Base-by-base conservation (phyloP, 1,140 invertebrate species). In the Nomia melanderi region DNA sequence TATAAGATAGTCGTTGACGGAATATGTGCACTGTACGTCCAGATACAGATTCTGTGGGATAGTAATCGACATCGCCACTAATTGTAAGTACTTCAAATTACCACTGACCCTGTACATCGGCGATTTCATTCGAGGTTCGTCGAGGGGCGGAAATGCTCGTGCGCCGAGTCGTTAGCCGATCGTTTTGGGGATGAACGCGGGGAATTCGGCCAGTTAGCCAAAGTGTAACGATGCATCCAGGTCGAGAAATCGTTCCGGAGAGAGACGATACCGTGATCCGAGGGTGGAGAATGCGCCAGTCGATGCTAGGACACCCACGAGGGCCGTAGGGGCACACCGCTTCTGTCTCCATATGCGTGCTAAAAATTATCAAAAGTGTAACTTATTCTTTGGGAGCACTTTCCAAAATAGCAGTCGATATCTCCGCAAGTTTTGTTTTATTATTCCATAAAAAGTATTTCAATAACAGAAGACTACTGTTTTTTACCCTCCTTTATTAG, bases 221-320 rank as follows among this genome's bases (percentile, higher is more conserved):
- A 86, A 88, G 85, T 85, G 81, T 88, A 88, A 88, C 87, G 87
- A 88, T 87, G 87, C 85, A 85, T 87, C 85, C 81, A 83, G 77
- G 72, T 78, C 79, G 83, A 80, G 83, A 83, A 77, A 85, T 85
- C 81, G 83, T 76, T 81, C 59, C 71, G 67, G 73, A n/a, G 82
- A 84, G 83, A 79, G 83, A 64, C 76, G 84, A 85, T 85, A 85
- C 82, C 62, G 63, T 76, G 74, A 78, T 85, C 65, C 70, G 57
- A 44, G 76, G 73, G 56, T 66, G 69, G 83, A 82, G 77, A 77
- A 80, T 75, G 73, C 78, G 76, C 31, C 63, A 17, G 69, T 78
- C 78, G 59, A 65, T 75, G 78, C 81, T 88, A 88, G 87, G 74
- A 86, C 77, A 86, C 86, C 87, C 87, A 80, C 77, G 86, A 88